Evolutionary conservation across 2,888 invertebrate genomes (phyloP), one percentile per base, ranked within the genome.

Genomic region (Dynastes grantii): DNA sequence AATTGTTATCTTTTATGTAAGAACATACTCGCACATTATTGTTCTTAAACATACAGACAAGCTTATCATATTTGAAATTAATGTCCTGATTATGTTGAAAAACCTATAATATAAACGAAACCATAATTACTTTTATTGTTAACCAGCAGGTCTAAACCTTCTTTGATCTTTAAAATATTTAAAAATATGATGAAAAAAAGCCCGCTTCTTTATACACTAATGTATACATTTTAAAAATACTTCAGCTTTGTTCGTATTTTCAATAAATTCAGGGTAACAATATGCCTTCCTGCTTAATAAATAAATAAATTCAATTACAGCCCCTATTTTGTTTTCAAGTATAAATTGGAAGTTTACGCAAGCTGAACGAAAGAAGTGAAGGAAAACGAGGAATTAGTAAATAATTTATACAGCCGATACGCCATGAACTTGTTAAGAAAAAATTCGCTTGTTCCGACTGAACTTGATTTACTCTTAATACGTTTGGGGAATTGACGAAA

Each of bases 281-380:
- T 51, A 68, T 29, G 22, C 51, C n/a, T 51, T 5, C 22, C 11
- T 11, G 5, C 11, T 58, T 40, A 40, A 73, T 73, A 73, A 73
- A 73, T 73, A 73, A 73, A 45, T 73, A 73, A 73, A 73, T 58
- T 73, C 73, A 58, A 73, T 73, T 61, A 58, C 16, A n/a, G 22
- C 13, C 27, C 58, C 58, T 61, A 22, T 61, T 45, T 49, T 68
- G 22, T 68, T 68, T 68, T 49, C 49, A 8, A 40, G 40, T 22
- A 45, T 73, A 58, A 73, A 73, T 73, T 45, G 58, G 53, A 73
- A 73, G 45, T 73, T 61, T 58, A 40, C 58, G 61, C 22, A 73
- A 73, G 22, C 68, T 40, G 68, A 49, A 61, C 61, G 45, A 73
- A 40, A 61, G 61, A 61, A 45, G 27, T 29, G 45, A 37, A 37